phyloP scores from a whole-genome alignment of 2,797 vertebrate genomes.

The Rallus crepitans region DNA sequence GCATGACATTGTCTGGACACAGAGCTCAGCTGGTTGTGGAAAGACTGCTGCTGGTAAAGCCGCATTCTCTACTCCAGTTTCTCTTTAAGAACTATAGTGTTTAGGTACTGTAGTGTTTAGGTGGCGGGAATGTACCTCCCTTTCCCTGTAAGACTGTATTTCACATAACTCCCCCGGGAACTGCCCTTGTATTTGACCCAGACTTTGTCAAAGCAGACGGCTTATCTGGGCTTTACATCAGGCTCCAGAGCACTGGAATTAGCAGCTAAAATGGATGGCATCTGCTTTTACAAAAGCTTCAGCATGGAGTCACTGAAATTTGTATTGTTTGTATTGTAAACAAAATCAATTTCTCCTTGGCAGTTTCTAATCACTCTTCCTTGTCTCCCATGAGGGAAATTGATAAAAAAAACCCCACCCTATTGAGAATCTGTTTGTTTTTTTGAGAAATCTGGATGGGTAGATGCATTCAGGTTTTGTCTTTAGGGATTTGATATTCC shows the following conservation, averaged over 20 bases:
- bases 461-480: constrained; percentile 4
- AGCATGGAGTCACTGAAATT: not conserved
- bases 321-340: not conserved
- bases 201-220: not conserved
- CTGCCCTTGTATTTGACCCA: not conserved
- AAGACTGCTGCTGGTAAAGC: not conserved
- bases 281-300: constrained; percentile 15
- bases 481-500: not conserved
- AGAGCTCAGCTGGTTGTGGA: not conserved
- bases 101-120: not conserved
- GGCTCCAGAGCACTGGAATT: constrained; percentile 12
- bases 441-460: not conserved
- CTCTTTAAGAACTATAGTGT: not conserved
- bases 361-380: not conserved
- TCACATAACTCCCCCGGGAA: not conserved
- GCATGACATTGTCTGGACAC: not conserved
- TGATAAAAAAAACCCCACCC: not conserved
- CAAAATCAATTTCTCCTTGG: not conserved
- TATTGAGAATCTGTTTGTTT: not conserved
- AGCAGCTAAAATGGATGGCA: not conserved
- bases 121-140: not conserved
- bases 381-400: not conserved
- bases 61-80: not conserved
- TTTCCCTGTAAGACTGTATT: not conserved
- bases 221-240: not conserved